A percentile compares a stretch with the other conserved stretches of the same genome.
phyloP scores from a whole-genome alignment of 1,140 invertebrate species.

The Acromyrmex echinatior region DNA sequence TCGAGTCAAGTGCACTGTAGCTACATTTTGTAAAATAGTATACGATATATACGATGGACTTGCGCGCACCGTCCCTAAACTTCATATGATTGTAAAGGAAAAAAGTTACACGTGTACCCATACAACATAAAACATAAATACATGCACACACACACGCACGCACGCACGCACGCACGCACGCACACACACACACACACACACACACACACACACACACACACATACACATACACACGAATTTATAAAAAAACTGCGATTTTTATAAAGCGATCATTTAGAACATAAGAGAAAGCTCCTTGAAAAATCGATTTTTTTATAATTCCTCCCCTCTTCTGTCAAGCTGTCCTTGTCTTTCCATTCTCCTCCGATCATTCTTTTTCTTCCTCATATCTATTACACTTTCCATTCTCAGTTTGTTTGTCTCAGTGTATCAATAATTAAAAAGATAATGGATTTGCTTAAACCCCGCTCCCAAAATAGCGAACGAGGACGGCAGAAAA shows the following conservation, averaged over 20 bases:
- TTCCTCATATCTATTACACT: constrained; percentile 13
- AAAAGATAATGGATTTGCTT: constrained; percentile 81
- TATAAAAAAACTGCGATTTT: constrained; percentile 52
- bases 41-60: constrained; percentile 58
- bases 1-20: constrained; percentile 60
- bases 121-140: background rate
- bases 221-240: background rate
- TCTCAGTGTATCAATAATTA: constrained; percentile 80
- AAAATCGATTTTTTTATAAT: constrained; percentile 53
- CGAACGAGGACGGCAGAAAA: constrained; percentile 75
- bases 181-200: background rate
- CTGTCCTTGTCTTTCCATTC: constrained; percentile 31
- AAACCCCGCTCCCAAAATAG: constrained; percentile 77
- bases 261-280: constrained; percentile 59
- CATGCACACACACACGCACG: too few relatives aligned
- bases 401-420: constrained; percentile 72
- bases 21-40: constrained; percentile 53
- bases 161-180: too few relatives aligned
- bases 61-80: constrained; percentile 56
- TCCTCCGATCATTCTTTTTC: background rate
- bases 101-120: background rate
- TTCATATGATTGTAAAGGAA: constrained; percentile 52
- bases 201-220: background rate
- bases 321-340: background rate
- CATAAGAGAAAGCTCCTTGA: constrained; percentile 48